phyloP scores from a whole-genome alignment of 2,797 vertebrate species.

The Pseudotriccus pelzelni region DNA sequence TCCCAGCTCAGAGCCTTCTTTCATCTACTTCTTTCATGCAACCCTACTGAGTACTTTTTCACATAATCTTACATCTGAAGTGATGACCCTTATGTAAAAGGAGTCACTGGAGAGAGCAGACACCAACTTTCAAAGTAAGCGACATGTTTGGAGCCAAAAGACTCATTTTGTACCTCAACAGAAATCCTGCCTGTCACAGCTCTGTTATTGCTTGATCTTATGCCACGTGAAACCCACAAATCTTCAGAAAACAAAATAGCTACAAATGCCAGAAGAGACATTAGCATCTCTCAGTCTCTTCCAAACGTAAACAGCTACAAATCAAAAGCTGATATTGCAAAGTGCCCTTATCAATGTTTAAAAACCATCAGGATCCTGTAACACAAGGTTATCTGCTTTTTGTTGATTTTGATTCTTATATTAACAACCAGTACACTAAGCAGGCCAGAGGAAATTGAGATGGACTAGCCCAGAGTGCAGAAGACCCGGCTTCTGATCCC shows the following conservation, averaged over 20 bases:
- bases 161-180: not conserved
- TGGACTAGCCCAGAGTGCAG: not conserved
- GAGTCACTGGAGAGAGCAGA: not conserved
- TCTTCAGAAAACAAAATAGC: conserved; percentile 36
- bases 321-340: conserved; percentile 25
- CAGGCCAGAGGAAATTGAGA: not conserved
- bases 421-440: not conserved
- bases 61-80: not conserved
- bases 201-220: not conserved
- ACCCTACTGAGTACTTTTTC: not conserved
- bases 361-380: not conserved
- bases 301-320: conserved; percentile 8
- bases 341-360: not conserved
- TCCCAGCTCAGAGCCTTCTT: not conserved
- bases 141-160: not conserved
- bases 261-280: conserved; percentile 3
- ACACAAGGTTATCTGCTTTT: not conserved
- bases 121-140: not conserved
- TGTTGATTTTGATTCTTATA: not conserved
- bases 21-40: not conserved
- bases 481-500: not conserved
- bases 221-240: conserved; percentile 23
- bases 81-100: not conserved
- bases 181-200: not conserved
- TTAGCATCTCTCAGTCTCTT: conserved; percentile 17